These are phyloP conservation scores for Piscicola geometra DNA, from an alignment of 2,888 invertebrate species.

Conservation along the genomic window DNA sequence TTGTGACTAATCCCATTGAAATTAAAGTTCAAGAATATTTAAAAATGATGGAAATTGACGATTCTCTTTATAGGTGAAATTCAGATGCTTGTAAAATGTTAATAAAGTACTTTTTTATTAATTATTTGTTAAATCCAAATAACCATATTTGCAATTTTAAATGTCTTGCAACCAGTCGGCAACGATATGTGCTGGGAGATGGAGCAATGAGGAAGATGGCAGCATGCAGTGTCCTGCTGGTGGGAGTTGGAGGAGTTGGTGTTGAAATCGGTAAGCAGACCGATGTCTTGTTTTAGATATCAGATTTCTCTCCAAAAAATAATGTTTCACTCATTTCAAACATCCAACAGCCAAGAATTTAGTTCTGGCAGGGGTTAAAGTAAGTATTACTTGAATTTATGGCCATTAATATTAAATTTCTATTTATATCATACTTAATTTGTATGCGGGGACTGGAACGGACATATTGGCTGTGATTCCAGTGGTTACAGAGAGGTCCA, in stretches of 20 bases:
- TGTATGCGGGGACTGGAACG: too few relatives aligned
- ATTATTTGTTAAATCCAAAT: too few relatives aligned
- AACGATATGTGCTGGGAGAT: constrained; percentile 56
- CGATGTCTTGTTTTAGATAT: too few relatives aligned
- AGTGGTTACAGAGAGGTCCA: too few relatives aligned
- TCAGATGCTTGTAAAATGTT: not conserved
- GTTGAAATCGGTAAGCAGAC: constrained; percentile 57
- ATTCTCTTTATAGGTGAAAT: constrained; percentile 52
- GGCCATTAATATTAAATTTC: too few relatives aligned
- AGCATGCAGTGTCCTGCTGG: constrained; percentile 51
- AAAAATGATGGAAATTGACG: constrained; percentile 52
- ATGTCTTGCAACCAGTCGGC: constrained; percentile 49
- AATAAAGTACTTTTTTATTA: too few relatives aligned
- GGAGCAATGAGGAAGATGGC: constrained; percentile 55
- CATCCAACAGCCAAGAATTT: constrained; percentile 54
- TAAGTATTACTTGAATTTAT: too few relatives aligned
- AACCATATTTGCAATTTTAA: not conserved
- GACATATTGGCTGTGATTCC: too few relatives aligned
- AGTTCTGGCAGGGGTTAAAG: constrained; percentile 54
- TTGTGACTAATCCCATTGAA: too few relatives aligned
- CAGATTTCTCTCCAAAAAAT: not conserved
- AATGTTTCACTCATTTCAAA: not conserved
- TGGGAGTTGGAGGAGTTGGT: constrained; percentile 54
- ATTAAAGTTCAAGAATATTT: too few relatives aligned
- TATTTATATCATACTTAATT: too few relatives aligned